Evolutionary conservation across 2,888 invertebrate species (phyloP).

Genomic region (Pecten maximus): DNA sequence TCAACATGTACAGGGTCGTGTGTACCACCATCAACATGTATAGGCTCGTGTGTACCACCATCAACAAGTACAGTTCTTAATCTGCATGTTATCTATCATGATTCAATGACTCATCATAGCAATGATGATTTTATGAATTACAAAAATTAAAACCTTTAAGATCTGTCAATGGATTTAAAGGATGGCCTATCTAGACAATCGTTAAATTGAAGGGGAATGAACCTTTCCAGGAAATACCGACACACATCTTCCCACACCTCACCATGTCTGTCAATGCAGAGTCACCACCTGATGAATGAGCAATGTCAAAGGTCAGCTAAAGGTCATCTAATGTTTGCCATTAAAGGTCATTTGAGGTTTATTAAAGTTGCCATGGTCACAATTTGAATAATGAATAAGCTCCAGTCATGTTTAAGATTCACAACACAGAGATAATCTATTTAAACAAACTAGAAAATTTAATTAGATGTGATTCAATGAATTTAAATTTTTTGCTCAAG

Average conservation of each 20-base stretch:
- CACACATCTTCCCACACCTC: not conserved
- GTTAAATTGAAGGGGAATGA: not conserved
- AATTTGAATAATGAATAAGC: not conserved
- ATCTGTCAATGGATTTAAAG: not conserved
- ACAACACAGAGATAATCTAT: constrained; percentile 24
- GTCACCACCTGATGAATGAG: not conserved
- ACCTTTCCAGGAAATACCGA: constrained; percentile 9
- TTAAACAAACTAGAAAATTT: constrained; percentile 26
- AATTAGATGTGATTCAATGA: not conserved
- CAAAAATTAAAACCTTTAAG: not conserved
- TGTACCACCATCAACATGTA: no score
- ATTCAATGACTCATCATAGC: not conserved
- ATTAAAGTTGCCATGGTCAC: not conserved
- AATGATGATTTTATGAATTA: not conserved
- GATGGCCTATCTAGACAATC: not conserved
- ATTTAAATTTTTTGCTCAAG: not conserved
- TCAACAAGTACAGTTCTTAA: not conserved
- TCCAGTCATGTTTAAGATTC: not conserved
- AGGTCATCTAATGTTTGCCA: not conserved
- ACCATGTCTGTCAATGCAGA: not conserved
- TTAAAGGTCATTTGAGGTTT: constrained; percentile 10
- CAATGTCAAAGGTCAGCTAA: not conserved
- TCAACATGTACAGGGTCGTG: no score
- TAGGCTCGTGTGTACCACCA: no score
- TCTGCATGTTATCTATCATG: not conserved